phyloP scores from a whole-genome alignment of 2,797 vertebrate species.

The Pangasius mekongensis region DNA sequence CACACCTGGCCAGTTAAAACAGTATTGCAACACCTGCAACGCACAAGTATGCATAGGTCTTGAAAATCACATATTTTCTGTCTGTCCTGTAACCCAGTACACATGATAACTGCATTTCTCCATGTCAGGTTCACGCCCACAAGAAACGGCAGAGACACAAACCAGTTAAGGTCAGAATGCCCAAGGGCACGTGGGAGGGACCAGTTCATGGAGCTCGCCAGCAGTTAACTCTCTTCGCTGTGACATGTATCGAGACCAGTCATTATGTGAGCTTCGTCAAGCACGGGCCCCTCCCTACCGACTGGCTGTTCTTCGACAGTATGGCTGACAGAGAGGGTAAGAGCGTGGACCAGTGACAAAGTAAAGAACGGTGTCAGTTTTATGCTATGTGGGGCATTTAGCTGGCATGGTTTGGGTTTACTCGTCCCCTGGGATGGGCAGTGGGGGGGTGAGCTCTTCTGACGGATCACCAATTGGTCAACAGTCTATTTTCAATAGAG shows the following conservation, averaged over 20 bases:
- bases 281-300: conserved; percentile 67
- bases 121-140: conserved; percentile 80
- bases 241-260: conserved; percentile 86
- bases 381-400: background rate
- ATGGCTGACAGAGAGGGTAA: conserved; percentile 86
- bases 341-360: background rate
- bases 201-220: conserved; percentile 70
- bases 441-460: background rate
- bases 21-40: conserved; percentile 82
- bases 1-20: conserved; percentile 77
- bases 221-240: conserved; percentile 78
- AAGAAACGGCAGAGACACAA: conserved; percentile 71
- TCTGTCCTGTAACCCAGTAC: background rate
- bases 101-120: background rate
- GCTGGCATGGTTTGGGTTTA: background rate
- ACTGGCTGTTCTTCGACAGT: conserved; percentile 88
- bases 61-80: background rate
- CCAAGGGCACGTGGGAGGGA: conserved; percentile 63
- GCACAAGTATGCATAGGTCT: conserved; percentile 67
- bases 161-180: conserved; percentile 65
- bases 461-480: background rate
- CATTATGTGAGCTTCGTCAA: conserved; percentile 86
- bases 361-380: background rate
- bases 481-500: background rate
- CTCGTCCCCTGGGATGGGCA: too few species aligned